A percentile compares a stretch with the other conserved stretches of the same genome.
phyloP scores from a whole-genome alignment of 2,888 invertebrate species.

The Acanthosepion lycidas region DNA sequence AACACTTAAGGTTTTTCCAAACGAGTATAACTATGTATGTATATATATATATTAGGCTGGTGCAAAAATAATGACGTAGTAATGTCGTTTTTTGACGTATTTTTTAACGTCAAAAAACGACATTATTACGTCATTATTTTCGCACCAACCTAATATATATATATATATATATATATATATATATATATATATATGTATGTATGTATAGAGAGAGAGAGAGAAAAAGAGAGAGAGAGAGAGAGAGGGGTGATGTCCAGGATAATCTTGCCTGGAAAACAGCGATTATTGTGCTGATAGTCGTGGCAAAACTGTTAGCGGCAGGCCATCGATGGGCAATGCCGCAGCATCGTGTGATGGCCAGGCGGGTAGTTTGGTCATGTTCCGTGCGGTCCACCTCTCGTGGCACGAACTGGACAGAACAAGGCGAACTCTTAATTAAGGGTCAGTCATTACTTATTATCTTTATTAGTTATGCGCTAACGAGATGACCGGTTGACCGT shows the following conservation, averaged over 20 bases:
- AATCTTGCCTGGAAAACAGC: background rate
- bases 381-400: background rate
- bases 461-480: constrained; percentile 13
- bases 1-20: too few species aligned
- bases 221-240: background rate
- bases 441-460: constrained; percentile 8
- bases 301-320: background rate
- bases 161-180: too few species aligned
- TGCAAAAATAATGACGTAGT: too few species aligned
- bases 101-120: too few species aligned
- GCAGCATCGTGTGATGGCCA: background rate
- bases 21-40: too few species aligned
- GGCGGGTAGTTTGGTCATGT: background rate
- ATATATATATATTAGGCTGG: too few species aligned
- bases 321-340: background rate
- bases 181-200: too few species aligned
- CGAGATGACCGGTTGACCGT: constrained; percentile 6
- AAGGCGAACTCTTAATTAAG: background rate
- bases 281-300: background rate
- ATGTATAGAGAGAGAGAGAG: too few species aligned
- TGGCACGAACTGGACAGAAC: background rate
- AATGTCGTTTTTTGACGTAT: too few species aligned
- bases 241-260: background rate
- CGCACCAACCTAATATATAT: too few species aligned
- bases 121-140: too few species aligned